phyloP scores from a whole-genome alignment of 2,113 vertebrate species.

The Nannobrachium achirus region DNA sequence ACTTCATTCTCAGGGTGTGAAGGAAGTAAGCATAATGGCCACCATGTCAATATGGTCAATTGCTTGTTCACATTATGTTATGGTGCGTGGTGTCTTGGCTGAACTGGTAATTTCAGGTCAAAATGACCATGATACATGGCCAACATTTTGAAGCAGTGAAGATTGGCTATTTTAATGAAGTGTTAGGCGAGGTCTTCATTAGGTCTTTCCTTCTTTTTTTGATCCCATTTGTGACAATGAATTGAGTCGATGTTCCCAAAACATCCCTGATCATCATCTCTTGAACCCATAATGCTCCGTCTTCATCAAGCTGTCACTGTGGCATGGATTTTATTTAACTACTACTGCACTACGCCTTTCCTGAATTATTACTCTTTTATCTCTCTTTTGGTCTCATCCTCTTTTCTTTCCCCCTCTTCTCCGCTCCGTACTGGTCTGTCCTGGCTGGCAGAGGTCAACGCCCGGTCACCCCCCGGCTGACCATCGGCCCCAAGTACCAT shows the following conservation, averaged over 20 bases:
- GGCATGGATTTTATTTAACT: conserved; percentile 38
- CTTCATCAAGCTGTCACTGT: conserved; percentile 9
- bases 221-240: neutral
- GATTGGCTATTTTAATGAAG: neutral
- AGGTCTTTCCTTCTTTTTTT: no score
- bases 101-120: neutral
- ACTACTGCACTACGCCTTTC: no score
- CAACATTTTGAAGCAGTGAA: conserved; percentile 2
- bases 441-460: conserved; percentile 83
- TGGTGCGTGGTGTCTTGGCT: conserved; percentile 2
- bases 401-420: neutral
- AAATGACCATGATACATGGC: conserved; percentile 7
- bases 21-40: no score
- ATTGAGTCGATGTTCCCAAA: no score
- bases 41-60: no score
- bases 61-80: neutral
- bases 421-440: conserved; percentile 33
- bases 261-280: neutral
- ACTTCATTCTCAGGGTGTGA: no score
- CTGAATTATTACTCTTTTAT: neutral
- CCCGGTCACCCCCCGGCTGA: conserved; percentile 84
- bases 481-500: conserved; percentile 93
- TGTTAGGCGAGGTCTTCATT: no score
- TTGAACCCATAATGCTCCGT: no score
- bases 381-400: neutral